Conservation (phyloP, 2,113 vertebrate genomes). For the Marcusenius ussheri region DNA sequence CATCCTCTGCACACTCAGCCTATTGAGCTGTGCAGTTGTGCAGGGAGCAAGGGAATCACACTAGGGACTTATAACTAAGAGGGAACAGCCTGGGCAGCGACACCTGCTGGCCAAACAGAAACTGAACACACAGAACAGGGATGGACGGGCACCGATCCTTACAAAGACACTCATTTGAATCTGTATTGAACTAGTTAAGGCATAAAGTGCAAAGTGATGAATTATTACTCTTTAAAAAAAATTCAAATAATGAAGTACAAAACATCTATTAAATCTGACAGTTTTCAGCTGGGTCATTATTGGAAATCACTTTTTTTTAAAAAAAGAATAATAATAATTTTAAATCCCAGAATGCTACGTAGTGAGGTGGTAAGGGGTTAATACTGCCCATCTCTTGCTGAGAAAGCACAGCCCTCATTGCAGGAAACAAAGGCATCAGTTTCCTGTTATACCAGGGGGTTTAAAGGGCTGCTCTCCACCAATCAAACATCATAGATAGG, state of each 20-base stretch:
- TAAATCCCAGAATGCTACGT: background rate
- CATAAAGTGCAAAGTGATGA: background rate
- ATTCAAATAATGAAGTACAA: background rate
- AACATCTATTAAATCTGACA: background rate
- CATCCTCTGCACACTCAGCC: no score
- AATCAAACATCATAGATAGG: conserved; percentile 60
- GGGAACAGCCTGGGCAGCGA: no score
- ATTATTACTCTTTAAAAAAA: background rate
- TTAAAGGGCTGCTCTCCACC: conserved; percentile 64
- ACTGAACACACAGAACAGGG: no score
- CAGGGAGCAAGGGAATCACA: no score
- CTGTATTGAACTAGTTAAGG: background rate
- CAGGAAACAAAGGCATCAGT: conserved; percentile 91
- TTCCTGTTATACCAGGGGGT: conserved; percentile 91
- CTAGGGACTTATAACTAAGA: no score
- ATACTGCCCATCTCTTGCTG: conserved; percentile 68
- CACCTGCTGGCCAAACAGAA: no score
- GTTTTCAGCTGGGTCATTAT: background rate
- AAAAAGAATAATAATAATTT: background rate
- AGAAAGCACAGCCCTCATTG: conserved; percentile 76
- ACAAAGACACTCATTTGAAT: background rate
- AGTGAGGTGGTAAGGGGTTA: conserved; percentile 63
- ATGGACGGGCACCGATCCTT: no score
- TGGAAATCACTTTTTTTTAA: background rate
- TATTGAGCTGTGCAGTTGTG: no score